Evolutionary conservation across 1,140 invertebrate genomes (phyloP).

Genomic region (Drosophila carrolli): DNA sequence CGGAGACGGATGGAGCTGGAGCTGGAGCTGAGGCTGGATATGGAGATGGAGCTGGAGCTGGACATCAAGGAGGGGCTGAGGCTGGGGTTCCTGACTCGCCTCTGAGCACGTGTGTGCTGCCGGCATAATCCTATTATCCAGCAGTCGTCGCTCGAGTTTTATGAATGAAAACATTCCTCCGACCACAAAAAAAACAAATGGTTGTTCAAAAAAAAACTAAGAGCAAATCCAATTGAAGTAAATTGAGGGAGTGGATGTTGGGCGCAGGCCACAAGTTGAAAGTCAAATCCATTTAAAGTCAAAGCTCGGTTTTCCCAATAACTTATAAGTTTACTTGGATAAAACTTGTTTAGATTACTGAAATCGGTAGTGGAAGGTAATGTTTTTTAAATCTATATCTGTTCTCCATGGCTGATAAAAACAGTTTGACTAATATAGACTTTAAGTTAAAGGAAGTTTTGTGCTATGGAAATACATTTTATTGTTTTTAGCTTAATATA

Average conservation of each 20-base stretch:
- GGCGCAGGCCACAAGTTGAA: not conserved
- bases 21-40: slow-evolving; percentile 3
- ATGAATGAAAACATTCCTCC: slow-evolving; percentile 62
- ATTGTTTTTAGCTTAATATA: too few relatives aligned
- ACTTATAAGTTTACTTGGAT: too few relatives aligned
- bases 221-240: slow-evolving; percentile 13
- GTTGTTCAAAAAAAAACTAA: slow-evolving; percentile 17
- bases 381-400: too few relatives aligned
- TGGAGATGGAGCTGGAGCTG: not conserved
- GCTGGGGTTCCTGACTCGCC: slow-evolving; percentile 54
- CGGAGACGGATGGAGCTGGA: slow-evolving; percentile 5
- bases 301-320: not conserved
- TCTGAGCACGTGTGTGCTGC: slow-evolving; percentile 73
- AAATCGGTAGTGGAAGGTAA: too few relatives aligned
- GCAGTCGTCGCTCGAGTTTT: slow-evolving; percentile 52
- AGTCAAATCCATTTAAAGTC: not conserved
- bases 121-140: slow-evolving; percentile 76
- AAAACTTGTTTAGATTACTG: too few relatives aligned
- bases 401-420: too few relatives aligned
- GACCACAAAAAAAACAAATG: slow-evolving; percentile 16
- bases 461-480: too few relatives aligned
- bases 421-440: too few relatives aligned
- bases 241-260: not conserved
- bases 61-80: not conserved
- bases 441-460: too few relatives aligned